Evolutionary conservation across 2,113 vertebrate species (phyloP).

Genomic region (Protobothrops mucrosquamatus): DNA sequence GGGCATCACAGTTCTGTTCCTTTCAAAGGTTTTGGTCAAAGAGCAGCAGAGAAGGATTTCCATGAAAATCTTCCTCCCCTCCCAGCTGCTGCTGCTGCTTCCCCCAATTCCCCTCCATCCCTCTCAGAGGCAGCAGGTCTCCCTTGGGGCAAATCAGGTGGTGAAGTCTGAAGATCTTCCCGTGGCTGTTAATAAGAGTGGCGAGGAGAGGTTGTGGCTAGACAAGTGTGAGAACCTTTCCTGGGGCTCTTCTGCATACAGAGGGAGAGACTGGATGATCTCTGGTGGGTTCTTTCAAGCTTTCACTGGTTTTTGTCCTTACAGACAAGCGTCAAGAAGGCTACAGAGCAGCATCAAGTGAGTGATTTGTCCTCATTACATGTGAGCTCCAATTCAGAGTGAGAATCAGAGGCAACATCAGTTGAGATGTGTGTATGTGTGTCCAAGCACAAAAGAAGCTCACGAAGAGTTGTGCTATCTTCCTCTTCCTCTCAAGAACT

Average conservation of each 20-base stretch:
- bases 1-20: no score
- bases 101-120: not conserved
- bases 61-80: not conserved
- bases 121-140: no score
- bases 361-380: no score
- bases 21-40: not conserved
- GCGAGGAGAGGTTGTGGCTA: no score
- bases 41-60: not conserved
- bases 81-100: not conserved
- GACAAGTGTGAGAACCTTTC: not conserved
- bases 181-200: no score
- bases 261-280: not conserved
- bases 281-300: not conserved
- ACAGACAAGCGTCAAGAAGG: not conserved
- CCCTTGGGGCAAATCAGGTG: no score
- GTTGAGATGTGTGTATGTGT: not conserved
- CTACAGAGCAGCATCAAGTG: no score
- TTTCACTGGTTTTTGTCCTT: not conserved
- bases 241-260: not conserved
- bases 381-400: not conserved
- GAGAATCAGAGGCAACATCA: not conserved
- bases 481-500: not conserved
- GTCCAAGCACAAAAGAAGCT: not conserved
- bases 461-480: not conserved
- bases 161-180: not conserved